Percentiles rank a stretch among this genome's conserved stretches.
Conservation (phyloP, 2,888 invertebrate genomes). For the Folsomia manolachei region DNA sequence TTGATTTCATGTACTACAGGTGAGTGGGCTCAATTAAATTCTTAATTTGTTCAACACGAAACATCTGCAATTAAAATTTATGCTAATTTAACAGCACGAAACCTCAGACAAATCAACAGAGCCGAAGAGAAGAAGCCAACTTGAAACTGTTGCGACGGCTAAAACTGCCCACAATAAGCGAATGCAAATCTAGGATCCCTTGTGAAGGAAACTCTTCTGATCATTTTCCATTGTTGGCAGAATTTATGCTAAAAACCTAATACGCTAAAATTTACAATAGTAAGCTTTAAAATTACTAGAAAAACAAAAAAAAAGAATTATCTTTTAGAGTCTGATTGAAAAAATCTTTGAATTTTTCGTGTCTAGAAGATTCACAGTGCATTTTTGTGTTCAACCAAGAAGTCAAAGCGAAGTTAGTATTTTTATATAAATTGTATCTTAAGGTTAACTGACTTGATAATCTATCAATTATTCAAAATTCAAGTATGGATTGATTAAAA, state of each 20-base stretch:
- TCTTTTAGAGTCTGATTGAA: too few relatives aligned
- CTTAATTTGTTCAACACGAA: too few relatives aligned
- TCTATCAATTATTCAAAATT: too few relatives aligned
- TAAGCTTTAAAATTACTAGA: too few relatives aligned
- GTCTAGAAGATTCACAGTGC: too few relatives aligned
- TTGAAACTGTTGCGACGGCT: conserved; percentile 64
- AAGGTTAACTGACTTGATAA: too few relatives aligned
- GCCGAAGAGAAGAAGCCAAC: conserved; percentile 55
- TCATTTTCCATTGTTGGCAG: conserved; percentile 75
- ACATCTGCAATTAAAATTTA: conserved; percentile 17
- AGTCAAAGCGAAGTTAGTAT: too few relatives aligned
- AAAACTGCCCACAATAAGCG: conserved; percentile 63
- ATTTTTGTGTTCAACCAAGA: too few relatives aligned
- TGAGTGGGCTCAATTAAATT: conserved; percentile 52
- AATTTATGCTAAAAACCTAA: conserved; percentile 60
- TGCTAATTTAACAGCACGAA: background rate
- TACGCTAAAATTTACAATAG: too few relatives aligned
- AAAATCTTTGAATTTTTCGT: too few relatives aligned
- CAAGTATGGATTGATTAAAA: background rate
- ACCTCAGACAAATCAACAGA: conserved; percentile 35
- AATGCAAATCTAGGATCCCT: conserved; percentile 68
- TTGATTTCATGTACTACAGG: conserved; percentile 90
- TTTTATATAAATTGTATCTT: too few relatives aligned
- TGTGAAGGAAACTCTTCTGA: conserved; percentile 74
- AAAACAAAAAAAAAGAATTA: too few relatives aligned